phyloP scores from a whole-genome alignment of 2,797 vertebrate species.

The Chelonia mydas region DNA sequence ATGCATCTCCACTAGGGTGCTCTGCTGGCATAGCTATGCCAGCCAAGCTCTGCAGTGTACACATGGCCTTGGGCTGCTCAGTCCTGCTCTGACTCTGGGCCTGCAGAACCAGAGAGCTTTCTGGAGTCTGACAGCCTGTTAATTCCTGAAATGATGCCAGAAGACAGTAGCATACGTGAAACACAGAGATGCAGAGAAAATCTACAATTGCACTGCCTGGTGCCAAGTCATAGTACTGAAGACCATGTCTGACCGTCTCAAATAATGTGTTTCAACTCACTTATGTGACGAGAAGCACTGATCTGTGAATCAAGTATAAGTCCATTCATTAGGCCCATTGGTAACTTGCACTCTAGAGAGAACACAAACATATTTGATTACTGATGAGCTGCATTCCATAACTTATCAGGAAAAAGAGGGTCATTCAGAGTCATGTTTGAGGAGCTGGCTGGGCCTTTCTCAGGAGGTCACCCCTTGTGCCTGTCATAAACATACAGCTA shows the following conservation, averaged over 20 bases:
- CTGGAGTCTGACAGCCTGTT: background rate
- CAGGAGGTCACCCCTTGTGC: background rate
- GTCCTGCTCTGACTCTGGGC: background rate
- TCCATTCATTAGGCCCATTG: constrained; percentile 89
- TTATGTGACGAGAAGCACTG: constrained; percentile 82
- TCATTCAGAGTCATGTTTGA: background rate
- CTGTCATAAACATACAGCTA: no score
- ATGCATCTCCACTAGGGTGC: background rate
- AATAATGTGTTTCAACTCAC: constrained; percentile 75
- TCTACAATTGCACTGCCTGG: background rate
- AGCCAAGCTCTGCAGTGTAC: no score
- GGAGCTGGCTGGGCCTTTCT: background rate
- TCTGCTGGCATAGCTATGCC: background rate
- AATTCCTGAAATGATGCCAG: background rate
- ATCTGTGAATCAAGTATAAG: constrained; percentile 88
- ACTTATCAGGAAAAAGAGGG: background rate
- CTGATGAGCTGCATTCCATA: background rate
- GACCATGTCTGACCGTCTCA: background rate
- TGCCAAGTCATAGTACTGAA: background rate
- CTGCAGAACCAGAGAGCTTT: background rate
- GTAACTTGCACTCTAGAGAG: constrained; percentile 86
- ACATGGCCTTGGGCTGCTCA: background rate
- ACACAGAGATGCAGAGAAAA: background rate
- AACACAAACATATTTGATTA: constrained; percentile 1
- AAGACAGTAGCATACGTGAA: rapidly evolving